Conservation (phyloP, 2,797 vertebrate species). For the Spea hammondii region DNA sequence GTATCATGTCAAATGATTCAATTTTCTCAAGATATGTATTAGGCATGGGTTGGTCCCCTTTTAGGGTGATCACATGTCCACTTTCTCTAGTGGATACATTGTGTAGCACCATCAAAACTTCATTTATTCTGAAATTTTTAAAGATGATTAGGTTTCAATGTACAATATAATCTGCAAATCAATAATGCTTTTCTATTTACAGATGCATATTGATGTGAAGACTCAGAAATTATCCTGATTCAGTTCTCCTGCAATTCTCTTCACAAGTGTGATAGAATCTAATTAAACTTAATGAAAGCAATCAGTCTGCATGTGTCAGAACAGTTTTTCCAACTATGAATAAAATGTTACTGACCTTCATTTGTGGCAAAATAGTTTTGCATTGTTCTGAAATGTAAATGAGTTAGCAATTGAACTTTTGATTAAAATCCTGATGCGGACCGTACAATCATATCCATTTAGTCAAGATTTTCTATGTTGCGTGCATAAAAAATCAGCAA, state of each 20-base stretch:
- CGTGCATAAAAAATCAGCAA: slow-evolving; percentile 30
- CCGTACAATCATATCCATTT: slow-evolving; percentile 49
- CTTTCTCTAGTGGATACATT: no score
- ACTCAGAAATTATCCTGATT: slow-evolving; percentile 60
- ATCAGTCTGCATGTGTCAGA: slow-evolving; percentile 61
- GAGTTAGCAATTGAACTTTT: slow-evolving; percentile 55
- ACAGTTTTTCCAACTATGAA: slow-evolving; percentile 60
- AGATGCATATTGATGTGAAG: slow-evolving; percentile 35
- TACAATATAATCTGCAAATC: slow-evolving; percentile 13
- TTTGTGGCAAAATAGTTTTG: slow-evolving; percentile 53
- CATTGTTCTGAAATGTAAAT: slow-evolving; percentile 58
- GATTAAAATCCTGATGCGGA: slow-evolving; percentile 55
- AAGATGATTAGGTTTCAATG: neutral
- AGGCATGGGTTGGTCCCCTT: no score
- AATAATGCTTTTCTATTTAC: slow-evolving; percentile 44
- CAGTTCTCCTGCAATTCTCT: slow-evolving; percentile 61
- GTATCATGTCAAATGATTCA: no score
- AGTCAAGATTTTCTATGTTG: slow-evolving; percentile 21
- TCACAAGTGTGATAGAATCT: slow-evolving; percentile 62
- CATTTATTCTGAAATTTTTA: no score
- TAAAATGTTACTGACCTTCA: slow-evolving; percentile 56
- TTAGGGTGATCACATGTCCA: no score
- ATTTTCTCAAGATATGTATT: no score
- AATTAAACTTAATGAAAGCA: slow-evolving; percentile 72
- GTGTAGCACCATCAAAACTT: no score